A percentile compares a stretch with the other conserved stretches of the same genome.
Evolutionary conservation across 1,140 invertebrate genomes (phyloP).

Genomic region (Euwallacea similis): DNA sequence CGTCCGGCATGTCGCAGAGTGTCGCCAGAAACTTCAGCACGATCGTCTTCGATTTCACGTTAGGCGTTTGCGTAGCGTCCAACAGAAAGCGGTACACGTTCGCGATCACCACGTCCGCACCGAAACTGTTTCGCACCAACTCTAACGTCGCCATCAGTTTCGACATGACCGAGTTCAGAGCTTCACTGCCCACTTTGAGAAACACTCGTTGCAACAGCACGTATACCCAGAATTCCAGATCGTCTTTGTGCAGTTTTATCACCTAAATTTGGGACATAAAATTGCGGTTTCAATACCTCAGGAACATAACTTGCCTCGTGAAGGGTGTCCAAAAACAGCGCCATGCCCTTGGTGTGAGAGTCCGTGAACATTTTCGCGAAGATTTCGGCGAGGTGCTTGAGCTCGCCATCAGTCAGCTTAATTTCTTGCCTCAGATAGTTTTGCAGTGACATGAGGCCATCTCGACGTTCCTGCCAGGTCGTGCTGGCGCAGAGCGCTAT

Average conservation of each 20-base stretch:
- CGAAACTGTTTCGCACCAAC: constrained; percentile 76
- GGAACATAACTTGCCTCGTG: constrained; percentile 63
- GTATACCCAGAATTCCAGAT: constrained; percentile 90
- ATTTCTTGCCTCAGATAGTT: constrained; percentile 73
- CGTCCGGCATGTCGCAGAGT: constrained; percentile 63
- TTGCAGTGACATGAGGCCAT: constrained; percentile 83
- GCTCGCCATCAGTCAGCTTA: constrained; percentile 68
- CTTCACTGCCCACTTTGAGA: constrained; percentile 86
- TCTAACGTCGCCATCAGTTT: constrained; percentile 89
- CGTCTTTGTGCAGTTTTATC: constrained; percentile 82
- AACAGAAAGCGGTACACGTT: constrained; percentile 73
- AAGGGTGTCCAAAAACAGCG: constrained; percentile 88
- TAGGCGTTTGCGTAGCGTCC: constrained; percentile 89
- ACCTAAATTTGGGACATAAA: constrained; percentile 51
- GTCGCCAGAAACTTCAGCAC: constrained; percentile 71
- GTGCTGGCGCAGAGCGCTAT: constrained; percentile 83
- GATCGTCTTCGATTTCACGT: constrained; percentile 69
- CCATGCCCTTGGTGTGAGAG: constrained; percentile 95
- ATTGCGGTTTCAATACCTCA: background rate
- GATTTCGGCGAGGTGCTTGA: constrained; percentile 83
- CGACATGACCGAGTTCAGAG: constrained; percentile 84
- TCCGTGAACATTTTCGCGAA: constrained; percentile 97
- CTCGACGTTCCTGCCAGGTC: constrained; percentile 90
- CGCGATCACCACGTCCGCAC: constrained; percentile 61
- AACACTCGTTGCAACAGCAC: constrained; percentile 77